These are phyloP conservation scores for Tricholauxania praeusta DNA, from an alignment of 2,888 invertebrate genomes.

Conservation along the genomic window DNA sequence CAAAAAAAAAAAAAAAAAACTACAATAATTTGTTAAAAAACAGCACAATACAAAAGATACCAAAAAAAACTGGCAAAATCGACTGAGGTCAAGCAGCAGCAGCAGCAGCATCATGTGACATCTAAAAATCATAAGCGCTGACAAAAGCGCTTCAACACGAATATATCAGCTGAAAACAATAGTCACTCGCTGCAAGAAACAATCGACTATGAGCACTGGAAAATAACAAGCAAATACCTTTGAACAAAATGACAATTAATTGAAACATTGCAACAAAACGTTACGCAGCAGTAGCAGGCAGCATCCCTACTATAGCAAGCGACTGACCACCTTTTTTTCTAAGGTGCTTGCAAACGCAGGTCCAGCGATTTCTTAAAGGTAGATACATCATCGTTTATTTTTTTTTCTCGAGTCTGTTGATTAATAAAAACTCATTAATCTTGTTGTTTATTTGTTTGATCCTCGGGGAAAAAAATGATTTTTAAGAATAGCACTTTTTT, in stretches of 20 bases:
- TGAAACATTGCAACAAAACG: not conserved
- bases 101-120: slow-evolving; percentile 20
- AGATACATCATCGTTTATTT: too few species aligned
- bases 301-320: slow-evolving; percentile 11
- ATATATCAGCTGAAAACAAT: not conserved
- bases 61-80: not conserved
- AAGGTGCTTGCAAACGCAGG: too few species aligned
- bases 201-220: not conserved
- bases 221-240: not conserved
- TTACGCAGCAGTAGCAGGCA: not conserved
- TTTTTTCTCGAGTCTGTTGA: slow-evolving; percentile 4
- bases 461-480: not conserved
- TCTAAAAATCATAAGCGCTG: slow-evolving; percentile 11
- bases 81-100: slow-evolving; percentile 6
- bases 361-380: too few species aligned
- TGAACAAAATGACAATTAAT: slow-evolving; percentile 18
- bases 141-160: not conserved
- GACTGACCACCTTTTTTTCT: slow-evolving; percentile 13
- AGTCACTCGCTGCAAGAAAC: not conserved
- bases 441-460: slow-evolving; percentile 12
- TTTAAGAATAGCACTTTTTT: slow-evolving; percentile 3
- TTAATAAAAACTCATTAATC: slow-evolving; percentile 33
- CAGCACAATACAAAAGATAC: slow-evolving; percentile 4
- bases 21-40: slow-evolving; percentile 14
- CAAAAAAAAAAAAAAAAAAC: not conserved